These are phyloP conservation scores for Anhinga anhinga DNA, from an alignment of 2,113 vertebrate genomes.

Conservation along the genomic window DNA sequence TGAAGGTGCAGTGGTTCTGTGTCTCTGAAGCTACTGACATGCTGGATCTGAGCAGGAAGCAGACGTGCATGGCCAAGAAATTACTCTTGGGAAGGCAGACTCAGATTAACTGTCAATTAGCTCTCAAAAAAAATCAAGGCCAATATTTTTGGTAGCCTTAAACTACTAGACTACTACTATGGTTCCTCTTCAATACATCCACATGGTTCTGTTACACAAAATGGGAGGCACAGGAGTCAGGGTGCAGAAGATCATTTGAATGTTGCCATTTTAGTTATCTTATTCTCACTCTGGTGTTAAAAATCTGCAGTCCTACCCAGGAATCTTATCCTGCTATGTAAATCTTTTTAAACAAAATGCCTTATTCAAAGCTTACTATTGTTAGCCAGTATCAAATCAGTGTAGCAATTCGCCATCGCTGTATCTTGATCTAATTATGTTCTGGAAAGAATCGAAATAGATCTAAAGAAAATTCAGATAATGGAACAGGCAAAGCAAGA, in stretches of 20 bases:
- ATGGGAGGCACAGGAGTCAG: background rate
- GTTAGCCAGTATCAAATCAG: slow-evolving; percentile 43
- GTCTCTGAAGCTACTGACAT: background rate
- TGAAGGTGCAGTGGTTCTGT: background rate
- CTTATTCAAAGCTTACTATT: slow-evolving; percentile 52
- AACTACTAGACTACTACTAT: background rate
- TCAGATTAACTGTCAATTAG: background rate
- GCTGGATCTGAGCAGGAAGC: background rate
- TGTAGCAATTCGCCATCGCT: background rate
- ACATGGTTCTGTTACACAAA: background rate
- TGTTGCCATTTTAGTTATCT: slow-evolving; percentile 32
- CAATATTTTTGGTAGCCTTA: background rate
- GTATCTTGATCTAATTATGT: slow-evolving; percentile 63
- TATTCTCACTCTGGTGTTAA: slow-evolving; percentile 27
- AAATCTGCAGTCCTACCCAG: slow-evolving; percentile 36
- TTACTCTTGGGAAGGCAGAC: background rate
- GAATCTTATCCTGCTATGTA: slow-evolving; percentile 62
- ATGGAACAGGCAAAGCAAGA: slow-evolving; percentile 53
- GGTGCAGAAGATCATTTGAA: background rate
- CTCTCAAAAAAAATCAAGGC: background rate
- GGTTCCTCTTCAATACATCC: background rate
- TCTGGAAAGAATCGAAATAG: slow-evolving; percentile 52
- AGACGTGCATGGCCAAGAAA: background rate
- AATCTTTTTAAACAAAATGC: slow-evolving; percentile 52
- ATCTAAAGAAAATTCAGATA: slow-evolving; percentile 68